These are phyloP conservation scores for Gorilla gorilla DNA, from an alignment of 2,113 vertebrate genomes.

Conservation along the genomic window DNA sequence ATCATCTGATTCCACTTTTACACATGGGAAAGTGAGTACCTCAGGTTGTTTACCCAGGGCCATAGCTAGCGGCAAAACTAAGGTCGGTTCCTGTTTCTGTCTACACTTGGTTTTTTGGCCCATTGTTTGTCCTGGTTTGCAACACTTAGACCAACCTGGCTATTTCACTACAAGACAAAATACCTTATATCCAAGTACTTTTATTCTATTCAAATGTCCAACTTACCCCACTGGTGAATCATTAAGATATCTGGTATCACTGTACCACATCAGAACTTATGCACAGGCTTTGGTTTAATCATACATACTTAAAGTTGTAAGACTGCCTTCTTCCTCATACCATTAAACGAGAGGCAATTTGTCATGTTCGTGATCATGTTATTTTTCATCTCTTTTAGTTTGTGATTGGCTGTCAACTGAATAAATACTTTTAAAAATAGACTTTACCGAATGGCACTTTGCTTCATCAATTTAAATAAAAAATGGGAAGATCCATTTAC, in stretches of 20 bases:
- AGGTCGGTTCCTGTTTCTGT: not conserved
- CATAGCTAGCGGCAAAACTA: not conserved
- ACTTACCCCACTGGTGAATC: not conserved
- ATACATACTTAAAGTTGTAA: not conserved
- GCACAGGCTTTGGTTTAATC: not conserved
- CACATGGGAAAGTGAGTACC: not conserved
- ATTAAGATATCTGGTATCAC: not conserved
- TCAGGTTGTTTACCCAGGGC: not conserved
- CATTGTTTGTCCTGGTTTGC: too few relatives aligned
- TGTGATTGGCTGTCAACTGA: constrained; percentile 46
- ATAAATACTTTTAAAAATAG: constrained; percentile 59
- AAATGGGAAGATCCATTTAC: not conserved
- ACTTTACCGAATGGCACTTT: constrained; percentile 46
- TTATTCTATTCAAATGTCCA: not conserved
- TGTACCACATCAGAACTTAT: not conserved
- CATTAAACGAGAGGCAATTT: not conserved
- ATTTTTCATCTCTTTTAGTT: constrained; percentile 50
- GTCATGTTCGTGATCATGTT: constrained; percentile 9
- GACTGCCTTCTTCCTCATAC: not conserved
- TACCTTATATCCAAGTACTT: not conserved
- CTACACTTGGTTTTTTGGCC: not conserved
- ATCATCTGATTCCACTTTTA: not conserved
- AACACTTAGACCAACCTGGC: not conserved
- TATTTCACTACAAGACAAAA: not conserved
- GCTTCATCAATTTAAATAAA: constrained; percentile 49